Percentiles rank a stretch among this genome's conserved stretches.
These are phyloP conservation scores for Liodrosophila aerea DNA, from an alignment of 2,888 invertebrate genomes.

Conservation along the genomic window DNA sequence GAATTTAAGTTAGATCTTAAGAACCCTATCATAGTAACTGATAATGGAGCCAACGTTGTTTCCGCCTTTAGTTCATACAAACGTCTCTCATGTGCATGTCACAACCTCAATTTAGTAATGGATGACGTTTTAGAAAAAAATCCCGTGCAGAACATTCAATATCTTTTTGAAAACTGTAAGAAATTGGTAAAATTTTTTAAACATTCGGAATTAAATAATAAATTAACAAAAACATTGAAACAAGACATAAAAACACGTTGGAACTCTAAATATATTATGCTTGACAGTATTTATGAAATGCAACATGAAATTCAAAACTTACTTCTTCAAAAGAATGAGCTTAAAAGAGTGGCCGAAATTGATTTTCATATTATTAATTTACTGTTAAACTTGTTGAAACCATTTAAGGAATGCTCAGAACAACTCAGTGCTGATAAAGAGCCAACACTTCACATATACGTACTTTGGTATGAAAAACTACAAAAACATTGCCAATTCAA, in stretches of 20 bases:
- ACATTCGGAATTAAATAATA: neutral
- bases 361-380: neutral
- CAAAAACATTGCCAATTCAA: neutral
- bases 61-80: constrained; percentile 11
- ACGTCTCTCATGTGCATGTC: constrained; percentile 16
- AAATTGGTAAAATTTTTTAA: constrained; percentile 2
- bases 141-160: neutral
- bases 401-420: constrained; percentile 8
- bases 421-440: constrained; percentile 1
- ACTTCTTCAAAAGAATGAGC: neutral
- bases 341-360: neutral
- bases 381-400: neutral
- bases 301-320: no score
- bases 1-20: neutral
- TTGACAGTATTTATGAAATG: neutral
- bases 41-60: constrained; percentile 18
- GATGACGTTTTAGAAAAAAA: constrained; percentile 1
- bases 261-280: constrained; percentile 7
- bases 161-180: neutral
- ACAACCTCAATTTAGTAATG: constrained; percentile 2
- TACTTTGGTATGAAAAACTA: constrained; percentile 4
- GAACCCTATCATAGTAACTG: neutral
- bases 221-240: neutral
- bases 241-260: constrained; percentile 4
- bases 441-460: constrained; percentile 2